phyloP scores from a whole-genome alignment of 2,113 vertebrate genomes.

The Zapornia atra region DNA sequence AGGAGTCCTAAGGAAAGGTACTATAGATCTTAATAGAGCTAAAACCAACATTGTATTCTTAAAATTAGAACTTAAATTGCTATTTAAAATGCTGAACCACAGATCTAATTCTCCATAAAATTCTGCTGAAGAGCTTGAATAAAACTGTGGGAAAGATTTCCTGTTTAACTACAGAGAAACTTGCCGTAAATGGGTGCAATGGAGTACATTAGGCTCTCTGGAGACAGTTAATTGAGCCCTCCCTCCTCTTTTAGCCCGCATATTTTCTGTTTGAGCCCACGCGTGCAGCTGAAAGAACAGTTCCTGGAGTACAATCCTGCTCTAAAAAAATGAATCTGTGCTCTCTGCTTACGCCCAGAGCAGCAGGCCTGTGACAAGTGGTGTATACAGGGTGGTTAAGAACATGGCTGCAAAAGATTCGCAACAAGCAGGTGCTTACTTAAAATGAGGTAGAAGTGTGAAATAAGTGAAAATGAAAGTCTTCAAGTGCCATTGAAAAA shows the following conservation, averaged over 20 bases:
- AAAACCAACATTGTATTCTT: not conserved
- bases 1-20: not conserved
- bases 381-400: not conserved
- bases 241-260: not conserved
- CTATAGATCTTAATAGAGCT: not conserved
- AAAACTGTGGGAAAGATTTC: not conserved
- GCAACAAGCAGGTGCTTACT: not conserved
- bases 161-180: not conserved
- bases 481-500: not conserved
- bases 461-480: not conserved
- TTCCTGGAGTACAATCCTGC: not conserved
- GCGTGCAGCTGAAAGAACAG: not conserved
- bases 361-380: not conserved
- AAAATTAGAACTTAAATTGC: constrained; percentile 26
- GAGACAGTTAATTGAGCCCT: not conserved
- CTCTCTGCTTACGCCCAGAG: not conserved
- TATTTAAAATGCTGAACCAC: not conserved
- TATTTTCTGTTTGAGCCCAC: not conserved
- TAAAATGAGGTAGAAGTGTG: not conserved
- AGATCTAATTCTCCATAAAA: constrained; percentile 22
- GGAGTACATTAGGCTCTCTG: not conserved
- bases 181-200: not conserved
- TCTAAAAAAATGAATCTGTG: constrained; percentile 11
- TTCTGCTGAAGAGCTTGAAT: not conserved
- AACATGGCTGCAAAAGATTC: not conserved